Evolutionary conservation across 30 jellyfish, hydroid and myxozoan species (phyloP).

Genomic region (Aurelia aurita): DNA sequence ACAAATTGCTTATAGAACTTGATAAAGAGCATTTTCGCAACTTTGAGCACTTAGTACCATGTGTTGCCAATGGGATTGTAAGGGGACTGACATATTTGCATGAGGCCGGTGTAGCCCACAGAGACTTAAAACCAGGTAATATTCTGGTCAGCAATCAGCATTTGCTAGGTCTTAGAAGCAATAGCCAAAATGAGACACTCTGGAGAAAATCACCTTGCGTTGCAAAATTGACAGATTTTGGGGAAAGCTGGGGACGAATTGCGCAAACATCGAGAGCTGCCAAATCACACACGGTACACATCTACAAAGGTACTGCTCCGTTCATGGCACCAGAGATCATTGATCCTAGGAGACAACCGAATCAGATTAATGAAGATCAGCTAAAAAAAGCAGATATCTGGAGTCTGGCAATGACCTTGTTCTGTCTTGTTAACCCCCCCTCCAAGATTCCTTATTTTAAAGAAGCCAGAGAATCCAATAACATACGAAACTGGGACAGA

Average conservation of each 20-base stretch:
- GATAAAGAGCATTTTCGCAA: background rate
- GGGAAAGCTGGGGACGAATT: no score
- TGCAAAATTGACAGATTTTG: background rate
- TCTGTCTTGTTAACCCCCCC: background rate
- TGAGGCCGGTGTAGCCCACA: background rate
- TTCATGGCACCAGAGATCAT: background rate
- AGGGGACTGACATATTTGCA: background rate
- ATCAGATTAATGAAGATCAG: background rate
- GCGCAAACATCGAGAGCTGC: background rate
- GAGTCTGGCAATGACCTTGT: slow-evolving; percentile 13
- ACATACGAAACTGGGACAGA: no score
- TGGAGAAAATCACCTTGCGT: slow-evolving; percentile 1
- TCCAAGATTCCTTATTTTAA: no score
- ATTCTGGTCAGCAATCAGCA: no score
- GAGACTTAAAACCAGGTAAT: background rate
- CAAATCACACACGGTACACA: background rate
- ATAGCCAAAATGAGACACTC: background rate
- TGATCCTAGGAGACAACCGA: background rate
- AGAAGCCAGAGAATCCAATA: no score
- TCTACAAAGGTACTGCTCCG: background rate
- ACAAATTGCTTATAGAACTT: background rate
- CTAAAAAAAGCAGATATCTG: background rate
- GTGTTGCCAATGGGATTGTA: background rate
- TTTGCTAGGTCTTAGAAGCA: no score
- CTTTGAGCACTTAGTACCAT: slow-evolving; percentile 11